Percentiles rank a stretch among this genome's conserved stretches.
phyloP scores from a whole-genome alignment of 2,113 vertebrate genomes.

The Poeciliopsis retropinna region DNA sequence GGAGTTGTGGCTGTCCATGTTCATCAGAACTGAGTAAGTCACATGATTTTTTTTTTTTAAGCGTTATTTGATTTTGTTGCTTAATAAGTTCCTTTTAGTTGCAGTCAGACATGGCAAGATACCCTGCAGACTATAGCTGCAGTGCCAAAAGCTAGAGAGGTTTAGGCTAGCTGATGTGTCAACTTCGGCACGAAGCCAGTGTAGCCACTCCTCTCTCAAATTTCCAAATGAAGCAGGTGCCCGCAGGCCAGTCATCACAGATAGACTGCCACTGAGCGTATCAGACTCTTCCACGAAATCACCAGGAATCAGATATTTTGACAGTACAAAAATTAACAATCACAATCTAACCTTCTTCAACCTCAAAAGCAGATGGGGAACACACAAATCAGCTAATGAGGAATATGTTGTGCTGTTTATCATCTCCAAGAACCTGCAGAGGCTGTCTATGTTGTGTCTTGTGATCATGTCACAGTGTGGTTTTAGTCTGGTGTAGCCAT shows the following conservation, averaged over 20 bases:
- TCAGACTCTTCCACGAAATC: neutral
- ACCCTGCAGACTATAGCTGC: no score
- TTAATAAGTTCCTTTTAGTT: no score
- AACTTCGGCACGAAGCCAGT: neutral
- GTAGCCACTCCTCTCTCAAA: neutral
- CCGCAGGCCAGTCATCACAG: neutral
- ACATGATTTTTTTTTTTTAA: neutral
- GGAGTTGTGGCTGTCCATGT: neutral
- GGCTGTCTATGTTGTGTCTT: no score
- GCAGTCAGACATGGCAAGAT: neutral
- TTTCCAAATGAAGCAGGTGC: no score
- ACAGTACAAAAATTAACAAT: neutral
- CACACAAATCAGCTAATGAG: no score
- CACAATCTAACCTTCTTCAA: no score
- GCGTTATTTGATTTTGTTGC: neutral
- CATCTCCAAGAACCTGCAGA: no score
- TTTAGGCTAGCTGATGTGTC: neutral
- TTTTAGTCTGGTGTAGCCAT: no score
- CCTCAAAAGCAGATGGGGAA: no score
- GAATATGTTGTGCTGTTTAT: no score
- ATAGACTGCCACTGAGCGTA: neutral
- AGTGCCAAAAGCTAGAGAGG: neutral
- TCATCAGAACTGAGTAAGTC: neutral
- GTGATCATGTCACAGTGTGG: no score
- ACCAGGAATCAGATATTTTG: neutral